A percentile compares a stretch with the other conserved stretches of the same genome.
Evolutionary conservation across 2,888 invertebrate species (phyloP).

Genomic region (Mechanitis mazaeus): DNA sequence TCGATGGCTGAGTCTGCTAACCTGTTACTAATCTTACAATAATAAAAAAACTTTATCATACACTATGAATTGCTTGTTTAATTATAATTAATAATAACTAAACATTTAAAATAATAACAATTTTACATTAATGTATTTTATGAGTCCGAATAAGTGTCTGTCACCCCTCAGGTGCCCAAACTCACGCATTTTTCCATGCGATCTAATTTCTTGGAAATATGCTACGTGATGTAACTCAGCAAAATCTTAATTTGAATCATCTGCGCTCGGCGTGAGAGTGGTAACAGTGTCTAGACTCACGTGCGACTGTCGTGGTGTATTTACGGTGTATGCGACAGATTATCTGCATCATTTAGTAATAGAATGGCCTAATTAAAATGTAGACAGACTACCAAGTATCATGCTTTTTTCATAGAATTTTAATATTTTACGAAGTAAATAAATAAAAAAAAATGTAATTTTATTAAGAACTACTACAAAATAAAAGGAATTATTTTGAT

Average conservation of each 20-base stretch:
- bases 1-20: background rate
- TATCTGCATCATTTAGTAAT: background rate
- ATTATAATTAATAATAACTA: too few species aligned
- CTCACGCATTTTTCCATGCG: slow-evolving; percentile 45
- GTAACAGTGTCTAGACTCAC: slow-evolving; percentile 11
- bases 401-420: too few species aligned
- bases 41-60: background rate
- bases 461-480: too few species aligned
- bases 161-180: slow-evolving; percentile 9
- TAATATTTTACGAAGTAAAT: too few species aligned
- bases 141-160: slow-evolving; percentile 1
- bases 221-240: slow-evolving; percentile 62
- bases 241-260: slow-evolving; percentile 62
- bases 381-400: too few species aligned
- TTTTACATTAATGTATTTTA: too few species aligned
- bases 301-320: background rate
- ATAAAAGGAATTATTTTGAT: too few species aligned
- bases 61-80: too few species aligned
- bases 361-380: too few species aligned
- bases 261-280: slow-evolving; percentile 33
- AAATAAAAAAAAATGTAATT: too few species aligned
- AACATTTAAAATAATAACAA: too few species aligned
- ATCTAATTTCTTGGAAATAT: slow-evolving; percentile 65
- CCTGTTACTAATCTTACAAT: background rate
- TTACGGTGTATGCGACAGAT: background rate